Conservation (phyloP, 2,888 invertebrate genomes). For the Hypercompe scribonia region DNA sequence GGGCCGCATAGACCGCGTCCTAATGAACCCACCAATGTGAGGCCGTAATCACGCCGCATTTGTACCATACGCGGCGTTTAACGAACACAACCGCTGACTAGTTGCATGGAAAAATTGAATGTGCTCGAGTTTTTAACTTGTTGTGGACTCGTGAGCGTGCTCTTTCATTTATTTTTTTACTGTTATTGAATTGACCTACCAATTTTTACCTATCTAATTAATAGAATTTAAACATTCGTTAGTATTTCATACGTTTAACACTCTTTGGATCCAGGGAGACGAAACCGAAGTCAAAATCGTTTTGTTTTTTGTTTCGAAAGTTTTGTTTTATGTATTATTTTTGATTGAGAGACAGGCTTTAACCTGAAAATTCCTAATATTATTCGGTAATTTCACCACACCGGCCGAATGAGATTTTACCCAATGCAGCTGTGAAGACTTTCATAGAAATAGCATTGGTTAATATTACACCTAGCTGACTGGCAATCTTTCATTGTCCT, state of each 20-base stretch:
- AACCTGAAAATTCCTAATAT: no score
- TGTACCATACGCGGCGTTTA: slow-evolving; percentile 35
- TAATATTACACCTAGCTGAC: not conserved
- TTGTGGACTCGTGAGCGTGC: not conserved
- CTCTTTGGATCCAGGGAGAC: not conserved
- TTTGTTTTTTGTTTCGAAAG: not conserved
- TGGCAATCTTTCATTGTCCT: no score
- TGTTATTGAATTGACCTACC: not conserved
- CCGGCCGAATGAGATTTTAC: not conserved
- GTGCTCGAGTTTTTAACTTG: not conserved
- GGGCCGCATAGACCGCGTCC: slow-evolving; percentile 41
- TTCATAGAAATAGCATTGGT: not conserved
- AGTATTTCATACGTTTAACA: not conserved
- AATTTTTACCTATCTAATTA: not conserved
- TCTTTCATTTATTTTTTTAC: not conserved
- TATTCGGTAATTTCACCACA: not conserved
- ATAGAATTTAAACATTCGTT: not conserved
- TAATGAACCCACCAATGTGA: slow-evolving; percentile 48
- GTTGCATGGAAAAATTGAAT: slow-evolving; percentile 16
- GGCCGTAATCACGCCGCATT: slow-evolving; percentile 44
- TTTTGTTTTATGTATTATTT: not conserved
- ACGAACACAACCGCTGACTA: slow-evolving; percentile 27
- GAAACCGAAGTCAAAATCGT: not conserved
- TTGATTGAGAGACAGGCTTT: no score
- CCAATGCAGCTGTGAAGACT: not conserved